Conservation (phyloP, 2,888 invertebrate species). For the Platerodrilus igneus region DNA sequence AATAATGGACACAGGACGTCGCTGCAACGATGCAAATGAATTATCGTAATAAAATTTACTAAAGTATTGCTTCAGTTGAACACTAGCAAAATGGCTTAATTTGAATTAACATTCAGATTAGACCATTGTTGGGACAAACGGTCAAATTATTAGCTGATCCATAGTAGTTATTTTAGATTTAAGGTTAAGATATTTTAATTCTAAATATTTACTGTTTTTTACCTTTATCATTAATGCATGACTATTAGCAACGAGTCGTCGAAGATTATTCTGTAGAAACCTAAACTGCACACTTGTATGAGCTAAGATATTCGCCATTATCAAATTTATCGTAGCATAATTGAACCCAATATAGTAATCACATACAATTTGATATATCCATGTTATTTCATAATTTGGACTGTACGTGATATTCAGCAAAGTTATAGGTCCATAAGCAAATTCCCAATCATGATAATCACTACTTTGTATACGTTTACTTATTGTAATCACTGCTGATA, state of each 20-base stretch:
- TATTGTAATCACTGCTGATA: slow-evolving; percentile 7
- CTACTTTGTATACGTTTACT: slow-evolving; percentile 9
- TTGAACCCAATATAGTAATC: slow-evolving; percentile 9
- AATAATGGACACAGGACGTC: too few species aligned
- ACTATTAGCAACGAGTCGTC: slow-evolving; percentile 11
- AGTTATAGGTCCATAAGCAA: slow-evolving; percentile 13
- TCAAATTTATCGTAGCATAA: slow-evolving; percentile 7
- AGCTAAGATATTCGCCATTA: slow-evolving; percentile 13
- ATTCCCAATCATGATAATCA: slow-evolving; percentile 16
- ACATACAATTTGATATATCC: slow-evolving; percentile 10
- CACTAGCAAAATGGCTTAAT: too few species aligned
- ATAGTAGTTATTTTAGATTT: too few species aligned
- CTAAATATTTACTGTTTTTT: neutral
- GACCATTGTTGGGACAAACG: too few species aligned
- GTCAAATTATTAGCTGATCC: too few species aligned
- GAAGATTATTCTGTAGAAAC: slow-evolving; percentile 13
- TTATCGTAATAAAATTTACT: too few species aligned
- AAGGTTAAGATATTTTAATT: too few species aligned
- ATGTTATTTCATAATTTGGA: slow-evolving; percentile 15
- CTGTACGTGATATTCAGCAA: slow-evolving; percentile 11
- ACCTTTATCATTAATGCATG: slow-evolving; percentile 10
- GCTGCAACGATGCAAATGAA: too few species aligned
- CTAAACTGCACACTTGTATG: slow-evolving; percentile 14
- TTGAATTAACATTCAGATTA: too few species aligned
- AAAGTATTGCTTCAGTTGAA: too few species aligned